These are phyloP conservation scores for Artibeus jamaicensis DNA, from an alignment of 2,797 vertebrate species.

Conservation along the genomic window DNA sequence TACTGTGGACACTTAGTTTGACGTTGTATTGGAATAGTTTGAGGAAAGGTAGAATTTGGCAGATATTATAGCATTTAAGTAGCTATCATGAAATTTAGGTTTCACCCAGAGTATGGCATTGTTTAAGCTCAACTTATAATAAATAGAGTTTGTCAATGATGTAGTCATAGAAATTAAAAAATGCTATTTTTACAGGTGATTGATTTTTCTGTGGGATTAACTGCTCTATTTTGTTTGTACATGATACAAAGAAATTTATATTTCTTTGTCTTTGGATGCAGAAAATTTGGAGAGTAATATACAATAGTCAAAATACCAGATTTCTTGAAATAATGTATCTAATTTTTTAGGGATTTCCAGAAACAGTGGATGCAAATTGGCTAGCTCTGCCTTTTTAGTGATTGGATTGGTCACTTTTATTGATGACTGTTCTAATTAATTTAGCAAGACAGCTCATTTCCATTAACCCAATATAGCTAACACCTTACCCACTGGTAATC, in stretches of 20 bases:
- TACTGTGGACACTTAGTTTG: constrained; percentile 16
- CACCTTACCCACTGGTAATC: not conserved
- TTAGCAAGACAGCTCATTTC: not conserved
- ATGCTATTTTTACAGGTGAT: constrained; percentile 8
- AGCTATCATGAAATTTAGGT: constrained; percentile 24
- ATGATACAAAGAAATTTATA: not conserved
- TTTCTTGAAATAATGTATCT: constrained; percentile 31
- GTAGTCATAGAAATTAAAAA: not conserved
- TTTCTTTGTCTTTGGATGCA: constrained; percentile 38
- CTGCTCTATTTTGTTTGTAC: not conserved
- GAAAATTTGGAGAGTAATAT: not conserved
- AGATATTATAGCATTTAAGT: not conserved
- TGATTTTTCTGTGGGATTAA: not conserved
- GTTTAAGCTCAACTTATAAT: constrained; percentile 21
- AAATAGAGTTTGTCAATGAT: constrained; percentile 32
- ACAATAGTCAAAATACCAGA: constrained; percentile 15
- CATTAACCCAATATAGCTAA: not conserved
- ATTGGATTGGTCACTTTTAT: constrained; percentile 17
- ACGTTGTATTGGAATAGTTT: constrained; percentile 48
- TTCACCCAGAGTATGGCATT: not conserved
- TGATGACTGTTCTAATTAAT: not conserved
- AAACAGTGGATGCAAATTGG: not conserved
- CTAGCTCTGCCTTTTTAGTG: constrained; percentile 21
- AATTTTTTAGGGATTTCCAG: constrained; percentile 20
- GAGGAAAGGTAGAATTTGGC: constrained; percentile 30